Percentiles rank a stretch among this genome's conserved stretches.
Evolutionary conservation across 2,888 invertebrate genomes (phyloP).

Genomic region (Nephrotoma guestfalica): DNA sequence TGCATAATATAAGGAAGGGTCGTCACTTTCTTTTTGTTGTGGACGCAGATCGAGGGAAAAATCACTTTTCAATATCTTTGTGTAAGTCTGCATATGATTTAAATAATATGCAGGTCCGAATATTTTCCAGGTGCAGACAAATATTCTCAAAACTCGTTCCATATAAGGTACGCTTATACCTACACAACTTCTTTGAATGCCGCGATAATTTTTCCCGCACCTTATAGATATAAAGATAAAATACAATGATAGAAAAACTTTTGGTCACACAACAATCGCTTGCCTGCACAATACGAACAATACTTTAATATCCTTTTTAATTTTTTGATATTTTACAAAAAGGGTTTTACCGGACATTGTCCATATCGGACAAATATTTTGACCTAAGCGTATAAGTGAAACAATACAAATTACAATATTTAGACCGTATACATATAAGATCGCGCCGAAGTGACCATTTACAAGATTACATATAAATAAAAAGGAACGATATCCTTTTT

Average conservation of each 20-base stretch:
- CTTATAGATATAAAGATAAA: background rate
- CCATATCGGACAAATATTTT: slow-evolving; percentile 5
- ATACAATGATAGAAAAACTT: background rate
- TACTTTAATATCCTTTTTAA: background rate
- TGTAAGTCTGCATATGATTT: background rate
- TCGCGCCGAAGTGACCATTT: background rate
- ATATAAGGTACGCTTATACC: background rate
- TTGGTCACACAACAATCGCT: background rate
- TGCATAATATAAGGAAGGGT: background rate
- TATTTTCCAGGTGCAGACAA: background rate
- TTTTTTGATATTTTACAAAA: background rate
- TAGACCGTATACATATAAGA: background rate
- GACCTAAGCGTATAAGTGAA: slow-evolving; percentile 1
- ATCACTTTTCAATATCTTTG: background rate
- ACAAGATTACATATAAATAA: background rate
- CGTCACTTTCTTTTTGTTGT: background rate
- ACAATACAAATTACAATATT: slow-evolving; percentile 5
- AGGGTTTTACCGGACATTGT: background rate
- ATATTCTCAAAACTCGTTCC: background rate
- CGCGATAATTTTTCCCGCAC: background rate
- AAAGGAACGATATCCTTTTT: background rate
- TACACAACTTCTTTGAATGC: background rate
- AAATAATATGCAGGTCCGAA: background rate
- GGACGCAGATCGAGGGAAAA: background rate
- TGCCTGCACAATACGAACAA: background rate